phyloP scores from a whole-genome alignment of 2,888 invertebrate species.

The Acrocyrtus sp. region DNA sequence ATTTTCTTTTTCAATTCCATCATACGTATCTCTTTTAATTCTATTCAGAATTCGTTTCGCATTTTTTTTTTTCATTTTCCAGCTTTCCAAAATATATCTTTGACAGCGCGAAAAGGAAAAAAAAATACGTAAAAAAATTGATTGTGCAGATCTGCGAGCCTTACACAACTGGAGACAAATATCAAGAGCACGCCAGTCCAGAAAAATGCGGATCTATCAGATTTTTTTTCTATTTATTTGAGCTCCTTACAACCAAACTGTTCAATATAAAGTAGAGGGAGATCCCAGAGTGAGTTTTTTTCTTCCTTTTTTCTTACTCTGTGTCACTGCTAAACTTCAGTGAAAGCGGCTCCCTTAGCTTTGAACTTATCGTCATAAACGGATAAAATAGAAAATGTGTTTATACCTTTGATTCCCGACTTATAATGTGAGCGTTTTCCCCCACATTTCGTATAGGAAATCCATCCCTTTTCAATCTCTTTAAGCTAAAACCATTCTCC shows the following conservation, averaged over 20 bases:
- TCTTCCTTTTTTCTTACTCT: conserved; percentile 10
- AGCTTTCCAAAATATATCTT: background rate
- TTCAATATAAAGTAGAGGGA: conserved; percentile 1
- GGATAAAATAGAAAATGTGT: background rate
- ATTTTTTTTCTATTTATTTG: conserved; percentile 18
- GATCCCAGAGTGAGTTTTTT: background rate
- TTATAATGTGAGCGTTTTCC: too few relatives aligned
- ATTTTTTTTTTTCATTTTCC: background rate
- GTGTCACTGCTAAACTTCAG: background rate
- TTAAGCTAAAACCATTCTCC: background rate
- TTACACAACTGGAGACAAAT: conserved; percentile 43
- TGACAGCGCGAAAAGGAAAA: conserved; percentile 37
- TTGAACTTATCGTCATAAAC: background rate
- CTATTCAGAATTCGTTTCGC: conserved; percentile 20
- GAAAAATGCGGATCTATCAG: conserved; percentile 60
- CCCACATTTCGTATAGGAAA: background rate
- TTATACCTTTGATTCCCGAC: background rate
- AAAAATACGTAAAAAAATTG: conserved; percentile 50
- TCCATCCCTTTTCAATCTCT: background rate
- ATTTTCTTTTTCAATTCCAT: too few relatives aligned
- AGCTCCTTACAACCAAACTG: conserved; percentile 4
- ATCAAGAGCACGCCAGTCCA: conserved; percentile 53
- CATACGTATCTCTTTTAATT: too few relatives aligned
- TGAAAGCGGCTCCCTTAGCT: background rate
- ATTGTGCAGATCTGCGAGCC: conserved; percentile 30